Base-by-base conservation (phyloP, 2,888 invertebrate species). In the Phengaris arion region DNA sequence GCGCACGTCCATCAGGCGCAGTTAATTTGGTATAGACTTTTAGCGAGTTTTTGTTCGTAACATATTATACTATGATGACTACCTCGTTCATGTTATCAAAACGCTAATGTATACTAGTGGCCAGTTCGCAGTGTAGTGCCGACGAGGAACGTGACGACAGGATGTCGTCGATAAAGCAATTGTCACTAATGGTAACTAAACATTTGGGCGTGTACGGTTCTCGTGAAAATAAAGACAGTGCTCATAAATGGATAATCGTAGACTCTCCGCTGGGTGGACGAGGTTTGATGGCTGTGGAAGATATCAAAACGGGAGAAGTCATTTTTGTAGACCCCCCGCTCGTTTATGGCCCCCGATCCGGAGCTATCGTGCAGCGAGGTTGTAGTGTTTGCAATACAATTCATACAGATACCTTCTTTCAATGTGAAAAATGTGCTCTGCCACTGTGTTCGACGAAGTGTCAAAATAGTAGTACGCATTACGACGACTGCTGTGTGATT, bases 311-410 rank as follows among this genome's bases (percentile, higher is more conserved):
- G 52, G 96, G 96, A 59, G 96, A 97, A 86, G 86, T 96, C 52
- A 94, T 97, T 74, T 97, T 96, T 83, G 92, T 94, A 12, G 97
- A 97, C 85, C 92, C 91, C 75, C 96, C 97, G 0, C 86, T 97
- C 68, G 91, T 97, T 68, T 86, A 95, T 74, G 97, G 97, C 0
- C 96, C 97, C 0, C 94, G 96, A 70, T 93, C 94, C 57, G 91
- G 94, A 75, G 89, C 88, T 74, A 89, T 89, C 57, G 86, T 94
- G 22, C 94, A 94, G 76, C 93, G 95, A 82, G 94, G 95, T 77
- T 97, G 97, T 86, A 94, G 95, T 1, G 94, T 94, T 80, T 97
- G 97, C 83, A 94, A 94, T 81, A 94, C 94, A 80, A 82, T 94
- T 74, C 87, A 92, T 77, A 81, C 84, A 59, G 88, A 91, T 77